Conservation (phyloP, 2,113 vertebrate species). For the Neogale vison region DNA sequence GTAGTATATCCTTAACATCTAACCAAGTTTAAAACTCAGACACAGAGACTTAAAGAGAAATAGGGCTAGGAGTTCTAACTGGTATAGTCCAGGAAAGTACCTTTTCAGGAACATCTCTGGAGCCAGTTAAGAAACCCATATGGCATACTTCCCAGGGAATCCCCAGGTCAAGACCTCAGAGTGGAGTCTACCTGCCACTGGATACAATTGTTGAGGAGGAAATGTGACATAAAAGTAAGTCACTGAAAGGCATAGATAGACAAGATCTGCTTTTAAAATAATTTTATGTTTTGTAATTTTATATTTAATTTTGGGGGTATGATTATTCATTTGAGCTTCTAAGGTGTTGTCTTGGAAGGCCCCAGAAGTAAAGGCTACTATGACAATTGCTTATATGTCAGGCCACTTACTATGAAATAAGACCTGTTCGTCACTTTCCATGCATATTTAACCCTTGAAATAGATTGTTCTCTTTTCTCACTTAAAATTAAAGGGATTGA, state of each 20-base stretch:
- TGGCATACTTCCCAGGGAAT: not conserved
- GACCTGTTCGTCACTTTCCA: not conserved
- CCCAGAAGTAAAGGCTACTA: not conserved
- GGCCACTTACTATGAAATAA: not conserved
- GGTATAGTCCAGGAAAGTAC: not conserved
- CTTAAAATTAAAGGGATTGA: constrained; percentile 18
- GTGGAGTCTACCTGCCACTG: not conserved
- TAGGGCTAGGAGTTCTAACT: not conserved
- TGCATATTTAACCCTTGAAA: not conserved
- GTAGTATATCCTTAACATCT: not conserved
- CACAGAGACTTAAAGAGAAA: not conserved
- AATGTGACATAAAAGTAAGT: not conserved
- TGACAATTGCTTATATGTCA: not conserved
- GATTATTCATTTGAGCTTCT: not conserved
- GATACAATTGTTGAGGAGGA: not conserved
- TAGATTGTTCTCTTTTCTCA: not conserved
- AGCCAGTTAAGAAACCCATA: not conserved
- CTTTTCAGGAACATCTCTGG: not conserved
- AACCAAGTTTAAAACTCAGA: not conserved
- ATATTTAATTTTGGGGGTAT: not conserved
- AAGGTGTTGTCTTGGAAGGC: not conserved
- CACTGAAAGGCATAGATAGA: not conserved
- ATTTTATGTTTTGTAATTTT: not conserved
- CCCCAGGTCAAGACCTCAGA: not conserved
- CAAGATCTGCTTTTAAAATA: not conserved